Percentiles rank a stretch among this genome's conserved stretches.
phyloP scores from a whole-genome alignment of 1,140 invertebrate species.

The Thalassaphorura encarpata region DNA sequence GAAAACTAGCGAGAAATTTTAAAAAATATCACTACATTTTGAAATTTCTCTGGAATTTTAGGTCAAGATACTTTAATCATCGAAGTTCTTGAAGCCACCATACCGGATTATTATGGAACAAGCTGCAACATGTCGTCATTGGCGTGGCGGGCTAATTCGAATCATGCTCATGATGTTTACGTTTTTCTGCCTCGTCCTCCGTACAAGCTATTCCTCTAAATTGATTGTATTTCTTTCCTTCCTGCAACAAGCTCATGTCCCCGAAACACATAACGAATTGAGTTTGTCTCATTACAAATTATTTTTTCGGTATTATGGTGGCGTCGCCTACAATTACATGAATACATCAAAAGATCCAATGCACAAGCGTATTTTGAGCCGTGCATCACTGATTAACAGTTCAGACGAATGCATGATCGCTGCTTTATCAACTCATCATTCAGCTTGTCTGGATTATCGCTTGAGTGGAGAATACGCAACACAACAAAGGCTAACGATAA shows the following conservation, averaged over 20 bases:
- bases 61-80: too few species aligned
- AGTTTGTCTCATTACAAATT: neutral
- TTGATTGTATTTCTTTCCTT: neutral
- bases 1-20: too few species aligned
- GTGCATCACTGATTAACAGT: neutral
- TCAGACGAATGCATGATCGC: neutral
- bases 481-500: neutral
- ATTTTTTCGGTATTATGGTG: neutral
- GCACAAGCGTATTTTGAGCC: neutral
- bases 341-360: neutral
- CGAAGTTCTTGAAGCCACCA: neutral
- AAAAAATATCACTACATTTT: neutral
- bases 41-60: neutral
- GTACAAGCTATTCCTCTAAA: neutral
- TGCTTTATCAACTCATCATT: neutral
- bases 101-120: neutral
- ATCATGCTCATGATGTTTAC: neutral
- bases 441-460: conserved; percentile 1
- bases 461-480: neutral
- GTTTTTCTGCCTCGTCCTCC: neutral
- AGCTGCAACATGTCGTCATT: neutral
- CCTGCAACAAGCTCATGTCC: neutral
- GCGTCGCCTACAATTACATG: neutral
- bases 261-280: neutral
- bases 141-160: neutral